Base-by-base conservation (phyloP, 2,888 invertebrate genomes). In the Aquatica leii region DNA sequence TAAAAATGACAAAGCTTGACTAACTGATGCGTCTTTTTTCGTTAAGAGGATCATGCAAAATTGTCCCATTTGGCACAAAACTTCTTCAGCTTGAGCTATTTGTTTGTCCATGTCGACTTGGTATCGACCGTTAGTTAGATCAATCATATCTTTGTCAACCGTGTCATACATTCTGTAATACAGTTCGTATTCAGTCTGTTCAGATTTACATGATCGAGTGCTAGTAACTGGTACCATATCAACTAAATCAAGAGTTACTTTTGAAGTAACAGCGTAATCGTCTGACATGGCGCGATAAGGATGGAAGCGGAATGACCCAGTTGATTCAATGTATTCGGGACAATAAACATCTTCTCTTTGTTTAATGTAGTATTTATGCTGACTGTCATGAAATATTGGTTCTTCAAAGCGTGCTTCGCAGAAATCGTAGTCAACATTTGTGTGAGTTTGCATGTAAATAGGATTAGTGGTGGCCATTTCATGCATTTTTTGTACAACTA, bases 221-320 rank as follows among this genome's bases (percentile, higher is more conserved):
- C 74, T 70, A 5, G 69, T 55, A 5, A 70, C 55, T 0, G 75
- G 58, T 0, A 70, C 67, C 1, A 74, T 59, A 3, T 72, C 67
- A 11, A 75, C 66, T 15, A 83, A 69, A 3, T 74, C 61, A 43
- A 83, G 73, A 18, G 80, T 80, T 75, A 83, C 81, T 63, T 82
- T 83, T 4, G 80, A 79, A 58, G 75, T 69, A 15, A 83, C 69
- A 46, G 78, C 79, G 50, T 81, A 80, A 54, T 77, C 75, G 37
- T 81, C 80, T 6, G 74, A 71, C 41, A 73, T 62, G 1, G 70
- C 76, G 58, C 68, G 68, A 17, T 72, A 72, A 11, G 76, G 76
- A 49, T 71, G 68, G 31, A 72, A 69, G 48, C 69, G 70, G n/a
- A 78, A 66, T 6, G 71, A 73, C 35, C 77, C 75, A 18, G 55